Base-by-base conservation (phyloP, 2,888 invertebrate genomes). In the Limnephilus lunatus region DNA sequence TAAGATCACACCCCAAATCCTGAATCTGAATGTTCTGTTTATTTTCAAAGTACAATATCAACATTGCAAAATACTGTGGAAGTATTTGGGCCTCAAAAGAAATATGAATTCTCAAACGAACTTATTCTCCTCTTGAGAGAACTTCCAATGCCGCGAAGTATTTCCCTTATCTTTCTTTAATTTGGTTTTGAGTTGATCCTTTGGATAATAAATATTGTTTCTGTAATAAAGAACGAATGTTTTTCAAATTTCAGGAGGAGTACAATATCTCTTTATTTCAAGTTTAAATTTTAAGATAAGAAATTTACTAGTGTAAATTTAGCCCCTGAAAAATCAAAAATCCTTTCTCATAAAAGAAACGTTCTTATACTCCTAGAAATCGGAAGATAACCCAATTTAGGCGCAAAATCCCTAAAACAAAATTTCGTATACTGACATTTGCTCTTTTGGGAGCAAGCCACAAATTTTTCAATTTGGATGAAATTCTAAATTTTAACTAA, bases 1-100 rank as follows among this genome's bases (percentile, higher is more conserved):
- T 86, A 86, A 86, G 86, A 86, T 86, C 86, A 44, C 86, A 86
- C 86, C 86, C 86, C 3, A 44, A 86, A 86, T 86, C 25, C 86
- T 86, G 86, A 86, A 86, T 86, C 39, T 30, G 44, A 86, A 86
- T 86, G 9, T 12, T 44, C 39, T 44, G 48, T 44, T 86, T 86
- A 86, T 48, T 35, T 83, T 83, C 32, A 35, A 39, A 86, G 44
- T 86, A n/a, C 48, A 86, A 86, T 86, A 44, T 86, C 48, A 39
- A 86, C 83, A 25, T 35, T 83, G 83, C 25, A 83, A 83, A 83
- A 83, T 25, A 35, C 83, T 35, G 25, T 83, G 25, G 35, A 83
- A 35, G 83, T 35, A 35, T 83, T 25, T 35, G 5, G 83, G 35
- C 35, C 83, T 19, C 35, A 35, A 39, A 12, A 83, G 19, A n/a